Conservation (phyloP, 1,140 invertebrate species). For the Tetragnatha versicolor region DNA sequence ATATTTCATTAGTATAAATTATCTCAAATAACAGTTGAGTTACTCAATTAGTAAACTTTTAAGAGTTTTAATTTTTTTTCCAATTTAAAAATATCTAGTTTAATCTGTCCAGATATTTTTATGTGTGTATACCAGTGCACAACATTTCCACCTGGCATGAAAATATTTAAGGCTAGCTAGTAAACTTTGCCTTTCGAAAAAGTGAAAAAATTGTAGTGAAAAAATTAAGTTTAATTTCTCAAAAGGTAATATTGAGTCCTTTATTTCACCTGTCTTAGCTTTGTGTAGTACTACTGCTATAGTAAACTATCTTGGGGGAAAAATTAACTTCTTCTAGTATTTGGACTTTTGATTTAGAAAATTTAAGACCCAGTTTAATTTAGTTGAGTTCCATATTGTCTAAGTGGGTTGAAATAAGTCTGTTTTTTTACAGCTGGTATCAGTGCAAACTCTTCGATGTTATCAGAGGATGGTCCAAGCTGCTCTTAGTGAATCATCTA, state of each 20-base stretch:
- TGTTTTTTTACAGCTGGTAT: not conserved
- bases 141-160: not conserved
- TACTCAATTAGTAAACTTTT: not conserved
- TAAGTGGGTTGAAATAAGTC: not conserved
- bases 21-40: too few species aligned
- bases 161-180: not conserved
- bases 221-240: not conserved
- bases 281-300: not conserved
- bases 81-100: not conserved
- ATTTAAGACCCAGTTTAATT: not conserved
- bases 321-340: not conserved
- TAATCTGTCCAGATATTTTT: not conserved
- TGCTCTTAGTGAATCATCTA: constrained; percentile 41
- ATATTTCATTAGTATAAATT: not conserved
- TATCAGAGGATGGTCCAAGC: constrained; percentile 43
- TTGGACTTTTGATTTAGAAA: not conserved
- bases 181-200: not conserved
- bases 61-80: not conserved
- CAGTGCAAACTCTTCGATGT: constrained; percentile 1
- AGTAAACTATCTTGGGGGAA: not conserved
- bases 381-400: not conserved
- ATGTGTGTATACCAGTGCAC: not conserved
- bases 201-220: not conserved
- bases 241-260: not conserved
- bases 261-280: not conserved